Evolutionary conservation across 1,140 invertebrate genomes (phyloP).

Genomic region (Trachymyrmex cornetzi): DNA sequence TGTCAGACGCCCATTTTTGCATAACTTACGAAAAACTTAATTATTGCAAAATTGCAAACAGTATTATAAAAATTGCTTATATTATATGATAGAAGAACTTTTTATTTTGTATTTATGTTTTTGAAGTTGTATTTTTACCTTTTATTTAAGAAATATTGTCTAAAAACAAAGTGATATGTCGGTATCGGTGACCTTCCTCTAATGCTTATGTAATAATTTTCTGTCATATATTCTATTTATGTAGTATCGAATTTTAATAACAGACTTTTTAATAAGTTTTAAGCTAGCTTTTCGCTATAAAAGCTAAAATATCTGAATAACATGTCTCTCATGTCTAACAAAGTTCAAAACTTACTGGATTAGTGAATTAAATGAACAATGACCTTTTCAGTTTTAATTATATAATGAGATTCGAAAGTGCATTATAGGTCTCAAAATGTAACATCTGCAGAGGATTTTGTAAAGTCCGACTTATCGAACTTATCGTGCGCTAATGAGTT

Average conservation of each 20-base stretch:
- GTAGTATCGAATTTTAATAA: not conserved
- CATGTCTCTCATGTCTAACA: not conserved
- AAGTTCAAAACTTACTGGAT: not conserved
- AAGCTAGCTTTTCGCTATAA: not conserved
- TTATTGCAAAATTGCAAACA: too few species aligned
- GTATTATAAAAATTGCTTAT: too few species aligned
- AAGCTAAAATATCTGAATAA: not conserved
- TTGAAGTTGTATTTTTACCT: too few species aligned
- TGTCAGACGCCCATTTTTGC: too few species aligned
- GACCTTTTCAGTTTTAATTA: conserved; percentile 14
- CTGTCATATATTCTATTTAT: not conserved
- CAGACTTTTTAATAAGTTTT: not conserved
- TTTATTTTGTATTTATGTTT: too few species aligned
- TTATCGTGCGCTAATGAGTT: conserved; percentile 54
- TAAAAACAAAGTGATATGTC: too few species aligned
- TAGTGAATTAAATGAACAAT: not conserved
- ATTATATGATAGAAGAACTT: too few species aligned
- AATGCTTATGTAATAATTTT: not conserved
- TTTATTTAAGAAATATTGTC: too few species aligned
- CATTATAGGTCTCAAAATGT: conserved; percentile 26
- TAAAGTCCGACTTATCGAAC: conserved; percentile 49
- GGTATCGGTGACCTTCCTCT: too few species aligned
- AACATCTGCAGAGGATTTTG: conserved; percentile 30
- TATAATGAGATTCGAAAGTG: conserved; percentile 22
- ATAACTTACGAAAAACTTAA: too few species aligned